These are phyloP conservation scores for Orthonyx spaldingii DNA, from an alignment of 2,113 vertebrate species.

Conservation along the genomic window DNA sequence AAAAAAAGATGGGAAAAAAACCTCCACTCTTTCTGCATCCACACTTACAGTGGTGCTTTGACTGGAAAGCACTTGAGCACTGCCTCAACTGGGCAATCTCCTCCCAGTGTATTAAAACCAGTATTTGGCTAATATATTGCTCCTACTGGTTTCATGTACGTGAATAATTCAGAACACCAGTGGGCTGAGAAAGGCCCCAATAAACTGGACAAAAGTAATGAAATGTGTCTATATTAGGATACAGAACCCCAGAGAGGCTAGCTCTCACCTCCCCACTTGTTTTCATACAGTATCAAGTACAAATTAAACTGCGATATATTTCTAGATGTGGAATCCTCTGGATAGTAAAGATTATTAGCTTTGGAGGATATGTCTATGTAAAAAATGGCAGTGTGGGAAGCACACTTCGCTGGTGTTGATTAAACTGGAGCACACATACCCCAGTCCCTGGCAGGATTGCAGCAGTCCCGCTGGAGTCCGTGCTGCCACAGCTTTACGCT, in stretches of 20 bases:
- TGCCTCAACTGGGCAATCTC: not conserved
- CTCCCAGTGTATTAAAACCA: not conserved
- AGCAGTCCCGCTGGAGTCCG: not conserved
- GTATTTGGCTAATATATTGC: not conserved
- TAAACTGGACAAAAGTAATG: constrained; percentile 7
- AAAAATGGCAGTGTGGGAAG: not conserved
- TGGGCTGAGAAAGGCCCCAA: not conserved
- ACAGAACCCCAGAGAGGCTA: not conserved
- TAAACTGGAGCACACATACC: not conserved
- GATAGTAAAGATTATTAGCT: constrained; percentile 35
- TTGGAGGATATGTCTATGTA: not conserved
- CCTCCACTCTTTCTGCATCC: not conserved
- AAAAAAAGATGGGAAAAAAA: not conserved
- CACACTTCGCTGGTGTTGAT: not conserved
- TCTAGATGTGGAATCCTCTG: constrained; percentile 21
- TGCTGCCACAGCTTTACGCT: not conserved
- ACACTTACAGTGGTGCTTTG: not conserved
- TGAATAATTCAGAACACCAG: not conserved
- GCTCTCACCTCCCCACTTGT: not conserved
- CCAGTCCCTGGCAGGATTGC: not conserved
- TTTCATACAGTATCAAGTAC: not conserved
- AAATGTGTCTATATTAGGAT: constrained; percentile 5
- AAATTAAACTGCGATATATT: not conserved
- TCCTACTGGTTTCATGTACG: not conserved
- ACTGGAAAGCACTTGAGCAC: not conserved